Evolutionary conservation across 2,888 invertebrate genomes (phyloP), one percentile per base, ranked within the genome.

Genomic region (Leptura quadrifasciata): DNA sequence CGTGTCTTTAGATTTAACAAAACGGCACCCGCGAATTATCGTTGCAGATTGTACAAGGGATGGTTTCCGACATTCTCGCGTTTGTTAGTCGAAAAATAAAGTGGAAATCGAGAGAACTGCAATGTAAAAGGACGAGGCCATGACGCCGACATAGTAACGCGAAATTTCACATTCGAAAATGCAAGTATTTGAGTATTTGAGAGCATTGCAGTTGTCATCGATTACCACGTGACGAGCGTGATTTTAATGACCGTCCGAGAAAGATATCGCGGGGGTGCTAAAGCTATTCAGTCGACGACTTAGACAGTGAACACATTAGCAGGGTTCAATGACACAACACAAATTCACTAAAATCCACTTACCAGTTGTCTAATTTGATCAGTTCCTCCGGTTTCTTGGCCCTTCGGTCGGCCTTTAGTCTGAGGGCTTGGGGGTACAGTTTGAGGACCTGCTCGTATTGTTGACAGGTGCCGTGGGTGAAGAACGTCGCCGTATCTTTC

Each of bases 351-450:
- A 80, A 76, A 74, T 75, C 87, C 88, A 94, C 95, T 96, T 92
- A 96, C 97, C 97, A 97, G 90, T 96, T 95, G 92, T 97, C 97
- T 91, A 97, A 92, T 91, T 97, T 97, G 90, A 97, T 94, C 88
- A 97, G 93, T 91, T 97, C 97, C 90, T 97, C 97, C 74, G 97
- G 96, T 91, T 95, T 97, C 92, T 97, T 97, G 89, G 94, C 94
- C 90, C 95, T 96, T 90, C 93, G 93, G 90, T 97, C 95, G 80
- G 97, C 97, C 91, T 97, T 97, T 85, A 97, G 91, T 91, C 94
- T 94, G 84, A 97, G 92, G 85, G 96, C 97, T 92, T 97, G 94
- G 86, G 97, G 96, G 91, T 97, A 97, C 88, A 97, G 92, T 91
- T 95, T 95, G 88, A 96, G 93, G 89, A 97, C 96, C 91, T 94